A percentile compares a stretch with the other conserved stretches of the same genome.
phyloP scores from a whole-genome alignment of 1,140 invertebrate species.

The Muscidifurax raptorellus region DNA sequence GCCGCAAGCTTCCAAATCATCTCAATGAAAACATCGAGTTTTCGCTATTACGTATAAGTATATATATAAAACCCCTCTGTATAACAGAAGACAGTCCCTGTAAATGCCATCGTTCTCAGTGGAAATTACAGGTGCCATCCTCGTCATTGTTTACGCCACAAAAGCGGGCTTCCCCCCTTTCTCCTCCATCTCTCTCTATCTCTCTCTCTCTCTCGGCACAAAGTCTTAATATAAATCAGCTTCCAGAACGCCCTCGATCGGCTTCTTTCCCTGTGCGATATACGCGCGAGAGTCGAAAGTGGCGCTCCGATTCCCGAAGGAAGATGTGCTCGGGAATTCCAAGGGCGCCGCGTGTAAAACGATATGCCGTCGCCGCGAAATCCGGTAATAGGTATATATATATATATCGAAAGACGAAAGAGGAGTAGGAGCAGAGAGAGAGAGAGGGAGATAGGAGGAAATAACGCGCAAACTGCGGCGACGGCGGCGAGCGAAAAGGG shows the following conservation, averaged over 20 bases:
- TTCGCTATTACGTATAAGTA: neutral
- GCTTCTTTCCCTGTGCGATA: neutral
- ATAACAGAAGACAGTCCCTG: neutral
- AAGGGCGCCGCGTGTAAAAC: constrained; percentile 43
- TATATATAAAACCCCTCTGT: neutral
- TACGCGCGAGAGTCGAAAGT: neutral
- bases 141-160: constrained; percentile 23
- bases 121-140: neutral
- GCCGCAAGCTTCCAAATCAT: neutral
- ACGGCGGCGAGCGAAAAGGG: neutral
- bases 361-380: constrained; percentile 19
- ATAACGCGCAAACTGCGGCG: neutral
- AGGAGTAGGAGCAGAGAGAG: constrained; percentile 49
- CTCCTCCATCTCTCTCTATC: neutral
- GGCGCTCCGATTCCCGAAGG: constrained; percentile 12
- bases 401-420: neutral
- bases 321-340: constrained; percentile 8
- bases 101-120: neutral
- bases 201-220: neutral
- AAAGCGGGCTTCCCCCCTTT: neutral
- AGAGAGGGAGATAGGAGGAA: neutral
- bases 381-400: constrained; percentile 43
- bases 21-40: constrained; percentile 3
- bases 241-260: neutral
- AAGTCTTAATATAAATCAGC: constrained; percentile 18